These are phyloP conservation scores for Prinia subflava DNA, from an alignment of 2,113 vertebrate genomes.

Conservation along the genomic window DNA sequence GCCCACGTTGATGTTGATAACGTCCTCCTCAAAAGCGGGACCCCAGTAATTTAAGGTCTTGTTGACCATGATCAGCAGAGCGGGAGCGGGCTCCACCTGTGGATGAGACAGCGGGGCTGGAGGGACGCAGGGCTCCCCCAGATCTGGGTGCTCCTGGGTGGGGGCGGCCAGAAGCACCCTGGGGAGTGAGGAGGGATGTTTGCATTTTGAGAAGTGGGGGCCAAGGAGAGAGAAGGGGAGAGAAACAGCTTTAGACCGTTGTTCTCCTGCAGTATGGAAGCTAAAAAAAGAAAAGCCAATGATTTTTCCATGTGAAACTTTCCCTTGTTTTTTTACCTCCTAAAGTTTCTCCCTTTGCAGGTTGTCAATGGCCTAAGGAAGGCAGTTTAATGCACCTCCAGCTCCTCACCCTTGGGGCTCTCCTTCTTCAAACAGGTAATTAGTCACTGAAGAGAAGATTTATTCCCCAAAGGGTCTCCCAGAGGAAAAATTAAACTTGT, in stretches of 20 bases:
- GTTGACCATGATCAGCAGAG: slow-evolving; percentile 81
- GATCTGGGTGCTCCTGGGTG: fast-evolving
- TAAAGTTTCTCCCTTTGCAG: not conserved
- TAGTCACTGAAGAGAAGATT: not conserved
- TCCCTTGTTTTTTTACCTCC: not conserved
- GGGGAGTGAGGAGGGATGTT: not conserved
- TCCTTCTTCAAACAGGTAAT: not conserved
- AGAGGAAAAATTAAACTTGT: not conserved
- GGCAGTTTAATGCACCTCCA: not conserved
- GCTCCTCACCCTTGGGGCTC: not conserved
- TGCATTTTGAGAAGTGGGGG: not conserved
- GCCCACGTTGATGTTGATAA: slow-evolving; percentile 92
- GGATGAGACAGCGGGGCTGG: not conserved
- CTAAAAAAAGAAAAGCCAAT: not conserved
- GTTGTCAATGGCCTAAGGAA: not conserved
- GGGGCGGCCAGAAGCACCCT: not conserved
- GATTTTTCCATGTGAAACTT: not conserved
- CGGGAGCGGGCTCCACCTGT: slow-evolving; percentile 24
- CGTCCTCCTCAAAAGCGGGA: slow-evolving; percentile 75
- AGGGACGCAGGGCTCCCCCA: fast-evolving
- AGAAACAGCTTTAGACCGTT: not conserved
- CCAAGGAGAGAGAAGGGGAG: not conserved
- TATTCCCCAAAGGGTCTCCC: not conserved
- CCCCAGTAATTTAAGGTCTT: slow-evolving; percentile 78
- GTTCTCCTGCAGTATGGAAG: not conserved